Percentiles rank a stretch among this genome's conserved stretches.
Evolutionary conservation across 2,113 vertebrate species (phyloP).

Genomic region (Notothenia rossii): DNA sequence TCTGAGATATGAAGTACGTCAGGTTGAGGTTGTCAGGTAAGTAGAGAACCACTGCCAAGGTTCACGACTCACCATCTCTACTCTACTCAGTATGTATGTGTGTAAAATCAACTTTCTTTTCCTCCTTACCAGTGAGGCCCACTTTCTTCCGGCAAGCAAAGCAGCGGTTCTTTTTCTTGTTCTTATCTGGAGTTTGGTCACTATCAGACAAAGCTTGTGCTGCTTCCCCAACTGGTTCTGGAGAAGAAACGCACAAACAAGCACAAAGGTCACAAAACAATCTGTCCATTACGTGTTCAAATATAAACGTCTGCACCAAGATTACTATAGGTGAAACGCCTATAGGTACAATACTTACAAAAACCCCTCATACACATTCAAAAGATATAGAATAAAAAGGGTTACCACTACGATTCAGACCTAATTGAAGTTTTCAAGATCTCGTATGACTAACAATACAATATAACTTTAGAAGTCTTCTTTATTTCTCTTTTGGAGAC

Average conservation of each 20-base stretch:
- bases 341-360: not conserved
- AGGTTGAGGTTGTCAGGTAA: not conserved
- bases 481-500: not conserved
- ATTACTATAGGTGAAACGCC: not conserved
- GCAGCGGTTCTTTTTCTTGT: slow-evolving; percentile 93
- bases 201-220: slow-evolving; percentile 86
- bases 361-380: not conserved
- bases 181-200: slow-evolving; percentile 87
- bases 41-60: not conserved
- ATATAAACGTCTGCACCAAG: not conserved
- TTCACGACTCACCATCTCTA: not conserved
- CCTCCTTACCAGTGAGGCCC: slow-evolving; percentile 89
- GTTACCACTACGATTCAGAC: not conserved
- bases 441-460: not conserved
- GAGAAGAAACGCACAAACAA: not conserved
- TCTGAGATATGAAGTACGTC: not conserved
- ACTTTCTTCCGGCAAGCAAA: slow-evolving; percentile 93
- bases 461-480: not conserved
- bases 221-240: slow-evolving; percentile 84
- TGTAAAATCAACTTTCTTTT: not conserved
- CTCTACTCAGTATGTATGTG: not conserved
- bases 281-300: not conserved
- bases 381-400: not conserved
- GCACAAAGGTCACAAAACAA: slow-evolving; percentile 1
- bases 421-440: too few relatives aligned